Evolutionary conservation across 1,140 invertebrate genomes (phyloP).

Genomic region (Cydia strobilella): DNA sequence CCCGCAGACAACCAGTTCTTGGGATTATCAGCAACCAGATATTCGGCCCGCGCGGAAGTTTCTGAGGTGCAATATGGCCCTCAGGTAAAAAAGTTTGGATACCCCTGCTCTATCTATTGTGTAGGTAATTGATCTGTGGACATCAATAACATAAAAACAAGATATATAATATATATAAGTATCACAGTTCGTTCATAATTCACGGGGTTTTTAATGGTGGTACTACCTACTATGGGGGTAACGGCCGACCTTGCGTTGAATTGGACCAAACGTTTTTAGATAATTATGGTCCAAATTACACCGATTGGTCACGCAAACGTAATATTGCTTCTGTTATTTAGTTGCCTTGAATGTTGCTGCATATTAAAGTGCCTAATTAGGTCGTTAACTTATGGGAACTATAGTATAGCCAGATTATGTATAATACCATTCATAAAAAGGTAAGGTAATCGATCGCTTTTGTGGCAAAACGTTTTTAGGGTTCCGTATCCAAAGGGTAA

Average conservation of each 20-base stretch:
- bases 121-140: background rate
- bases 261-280: slow-evolving; percentile 54
- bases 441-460: background rate
- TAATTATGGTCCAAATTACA: slow-evolving; percentile 60
- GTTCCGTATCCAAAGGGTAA: too few species aligned
- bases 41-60: too few species aligned
- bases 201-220: slow-evolving; percentile 52
- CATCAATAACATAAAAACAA: slow-evolving; percentile 37
- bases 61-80: too few species aligned
- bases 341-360: slow-evolving; percentile 35
- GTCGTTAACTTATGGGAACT: background rate
- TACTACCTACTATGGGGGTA: slow-evolving; percentile 47
- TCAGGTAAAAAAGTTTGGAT: too few species aligned
- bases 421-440: background rate
- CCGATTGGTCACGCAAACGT: slow-evolving; percentile 58
- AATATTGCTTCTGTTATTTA: slow-evolving; percentile 44
- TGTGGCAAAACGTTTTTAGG: background rate
- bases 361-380: background rate
- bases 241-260: slow-evolving; percentile 60
- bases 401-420: background rate
- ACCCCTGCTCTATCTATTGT: background rate
- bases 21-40: too few species aligned
- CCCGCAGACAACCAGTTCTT: too few species aligned
- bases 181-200: slow-evolving; percentile 54
- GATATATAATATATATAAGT: too few species aligned